Evolutionary conservation across 2,797 vertebrate genomes (phyloP).

Genomic region (Ficedula albicollis): DNA sequence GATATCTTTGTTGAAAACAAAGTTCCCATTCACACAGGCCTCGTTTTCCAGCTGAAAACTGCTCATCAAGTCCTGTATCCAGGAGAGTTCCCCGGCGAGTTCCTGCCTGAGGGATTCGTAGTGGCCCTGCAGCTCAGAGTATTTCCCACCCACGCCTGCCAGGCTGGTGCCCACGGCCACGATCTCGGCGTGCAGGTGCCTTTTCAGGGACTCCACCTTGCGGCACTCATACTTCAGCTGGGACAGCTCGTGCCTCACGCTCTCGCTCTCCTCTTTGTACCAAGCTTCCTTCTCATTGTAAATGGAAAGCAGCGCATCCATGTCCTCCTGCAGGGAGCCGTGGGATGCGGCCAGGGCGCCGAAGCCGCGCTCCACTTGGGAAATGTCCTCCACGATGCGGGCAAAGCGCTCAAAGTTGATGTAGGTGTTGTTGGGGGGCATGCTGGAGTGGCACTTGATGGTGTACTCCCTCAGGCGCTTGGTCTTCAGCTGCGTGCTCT

Average conservation of each 20-base stretch:
- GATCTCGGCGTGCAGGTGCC: conserved; percentile 82
- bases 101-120: conserved; percentile 83
- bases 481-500: conserved; percentile 83
- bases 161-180: conserved; percentile 71
- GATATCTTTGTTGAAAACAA: conserved; percentile 72
- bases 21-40: conserved; percentile 33
- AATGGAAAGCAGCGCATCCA: conserved; percentile 85
- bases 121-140: conserved; percentile 78
- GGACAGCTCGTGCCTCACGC: conserved; percentile 81
- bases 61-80: conserved; percentile 83
- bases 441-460: conserved; percentile 86
- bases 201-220: conserved; percentile 81
- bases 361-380: conserved; percentile 71
- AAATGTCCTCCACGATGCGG: conserved; percentile 81
- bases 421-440: conserved; percentile 89
- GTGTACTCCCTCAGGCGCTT: conserved; percentile 89
- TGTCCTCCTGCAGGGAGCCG: conserved; percentile 80
- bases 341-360: conserved; percentile 70
- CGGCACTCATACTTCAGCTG: conserved; percentile 84
- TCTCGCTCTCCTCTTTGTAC: conserved; percentile 87
- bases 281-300: conserved; percentile 88
- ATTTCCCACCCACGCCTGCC: conserved; percentile 70
- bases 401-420: conserved; percentile 88
- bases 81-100: conserved; percentile 81
- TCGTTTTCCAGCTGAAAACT: conserved; percentile 73